Evolutionary conservation across 2,113 vertebrate species (phyloP).

Genomic region (Dinomys branickii): DNA sequence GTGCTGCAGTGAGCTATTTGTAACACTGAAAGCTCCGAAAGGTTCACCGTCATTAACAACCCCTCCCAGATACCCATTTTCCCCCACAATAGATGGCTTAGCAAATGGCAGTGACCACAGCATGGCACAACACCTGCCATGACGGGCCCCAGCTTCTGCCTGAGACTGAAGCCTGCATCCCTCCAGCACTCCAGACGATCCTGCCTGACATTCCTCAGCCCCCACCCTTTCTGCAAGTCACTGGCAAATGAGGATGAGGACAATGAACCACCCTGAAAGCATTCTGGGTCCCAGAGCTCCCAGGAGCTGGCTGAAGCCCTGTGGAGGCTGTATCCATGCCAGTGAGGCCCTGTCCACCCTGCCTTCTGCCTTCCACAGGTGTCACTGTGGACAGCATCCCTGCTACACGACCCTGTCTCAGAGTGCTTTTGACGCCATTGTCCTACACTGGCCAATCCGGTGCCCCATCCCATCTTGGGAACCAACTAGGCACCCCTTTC

Average conservation of each 20-base stretch:
- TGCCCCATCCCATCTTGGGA: neutral
- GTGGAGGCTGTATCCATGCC: accelerated
- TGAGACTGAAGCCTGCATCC: neutral
- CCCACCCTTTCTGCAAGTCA: neutral
- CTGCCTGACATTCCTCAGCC: no score
- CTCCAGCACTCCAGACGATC: neutral
- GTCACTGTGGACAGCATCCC: accelerated
- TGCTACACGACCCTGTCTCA: neutral
- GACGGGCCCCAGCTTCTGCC: neutral
- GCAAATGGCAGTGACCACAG: neutral
- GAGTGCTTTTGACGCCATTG: accelerated
- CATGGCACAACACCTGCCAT: neutral
- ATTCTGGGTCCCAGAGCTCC: accelerated
- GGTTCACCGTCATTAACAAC: neutral
- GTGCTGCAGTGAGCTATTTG: neutral
- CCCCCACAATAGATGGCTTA: neutral
- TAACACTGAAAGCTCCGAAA: neutral
- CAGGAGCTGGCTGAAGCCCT: accelerated
- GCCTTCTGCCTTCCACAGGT: neutral
- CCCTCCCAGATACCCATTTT: neutral
- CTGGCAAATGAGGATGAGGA: neutral
- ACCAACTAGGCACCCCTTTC: neutral
- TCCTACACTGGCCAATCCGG: neutral
- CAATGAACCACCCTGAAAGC: neutral
- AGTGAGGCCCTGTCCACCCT: accelerated